Base-by-base conservation (phyloP, 2,888 invertebrate genomes). In the Eilema sororculum region DNA sequence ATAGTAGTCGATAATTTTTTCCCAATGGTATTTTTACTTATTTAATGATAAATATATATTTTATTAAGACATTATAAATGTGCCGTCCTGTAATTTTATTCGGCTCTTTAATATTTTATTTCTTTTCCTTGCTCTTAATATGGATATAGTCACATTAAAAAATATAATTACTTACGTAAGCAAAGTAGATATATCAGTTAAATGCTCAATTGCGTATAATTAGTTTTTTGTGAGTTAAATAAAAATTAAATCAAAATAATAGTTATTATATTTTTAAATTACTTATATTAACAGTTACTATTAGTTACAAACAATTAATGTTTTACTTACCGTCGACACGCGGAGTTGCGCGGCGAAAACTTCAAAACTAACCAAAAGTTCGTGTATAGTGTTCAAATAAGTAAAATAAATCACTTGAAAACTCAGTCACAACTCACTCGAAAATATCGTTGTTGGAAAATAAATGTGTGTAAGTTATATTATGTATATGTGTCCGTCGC, bases 321-420 rank as follows among this genome's bases (percentile, higher is more conserved):
- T 65, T 72, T 69, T 66, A 81, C 82, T 82, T 65, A 82, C 82
- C 82, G 77, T 74, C 61, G 81, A 78, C 78, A 68, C 75, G 73
- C 78, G 72, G 80, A 80, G 83, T 77, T 79, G 79, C 86, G 85
- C 85, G 84, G 87, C 80, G 85, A 82, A 88, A 90, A 91, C 89
- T 91, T 92, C 82, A 71, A 79, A 89, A 87, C 84, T 86, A 85
- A 72, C 80, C 82, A 84, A 90, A 89, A 90, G 87, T 91, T 87
- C 85, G 84, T 78, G 75, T 73, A 74, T 72, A 84, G 79, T 81
- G 82, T 85, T 84, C 78, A 76, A 73, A 71, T 79, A 80, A 68
- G 62, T 65, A 57, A 80, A 76, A 69, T 78, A 68, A 76, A 80
- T 81, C 91, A 91, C 91, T 88, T 75, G 69, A 73, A 79, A 87